These are phyloP conservation scores for Ailuropoda melanoleuca DNA, from an alignment of 2,113 vertebrate species.

Conservation along the genomic window DNA sequence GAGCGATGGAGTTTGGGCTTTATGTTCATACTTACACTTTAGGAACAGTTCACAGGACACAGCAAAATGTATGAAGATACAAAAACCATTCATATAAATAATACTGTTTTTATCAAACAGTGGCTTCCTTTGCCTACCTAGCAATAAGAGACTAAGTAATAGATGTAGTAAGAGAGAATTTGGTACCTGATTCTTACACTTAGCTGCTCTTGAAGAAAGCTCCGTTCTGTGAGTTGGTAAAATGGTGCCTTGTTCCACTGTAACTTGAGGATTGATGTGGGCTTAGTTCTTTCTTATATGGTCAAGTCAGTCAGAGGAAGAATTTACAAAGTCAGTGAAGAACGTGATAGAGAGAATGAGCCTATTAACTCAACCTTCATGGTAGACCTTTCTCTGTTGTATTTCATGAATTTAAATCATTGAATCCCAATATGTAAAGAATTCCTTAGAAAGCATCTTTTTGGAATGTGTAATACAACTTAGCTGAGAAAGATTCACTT, in stretches of 20 bases:
- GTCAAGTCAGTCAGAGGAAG: neutral
- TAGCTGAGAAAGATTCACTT: neutral
- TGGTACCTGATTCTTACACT: neutral
- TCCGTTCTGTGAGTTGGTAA: neutral
- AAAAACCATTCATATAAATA: neutral
- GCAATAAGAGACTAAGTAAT: neutral
- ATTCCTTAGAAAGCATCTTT: neutral
- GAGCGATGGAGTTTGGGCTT: neutral
- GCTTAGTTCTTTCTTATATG: neutral
- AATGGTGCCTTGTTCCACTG: neutral
- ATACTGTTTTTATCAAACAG: neutral
- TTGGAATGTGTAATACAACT: neutral
- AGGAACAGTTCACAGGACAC: neutral
- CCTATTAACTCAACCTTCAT: neutral
- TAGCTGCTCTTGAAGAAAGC: neutral
- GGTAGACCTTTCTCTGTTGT: neutral
- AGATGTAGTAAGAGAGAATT: neutral
- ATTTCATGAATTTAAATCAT: neutral
- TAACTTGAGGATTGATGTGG: neutral
- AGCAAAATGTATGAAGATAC: neutral
- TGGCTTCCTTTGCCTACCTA: neutral
- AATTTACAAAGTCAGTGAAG: neutral
- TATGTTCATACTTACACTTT: neutral
- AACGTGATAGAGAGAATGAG: neutral
- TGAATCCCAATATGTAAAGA: neutral